These are phyloP conservation scores for Lottia gigantea DNA, from an alignment of 2,888 invertebrate genomes.

Conservation along the genomic window DNA sequence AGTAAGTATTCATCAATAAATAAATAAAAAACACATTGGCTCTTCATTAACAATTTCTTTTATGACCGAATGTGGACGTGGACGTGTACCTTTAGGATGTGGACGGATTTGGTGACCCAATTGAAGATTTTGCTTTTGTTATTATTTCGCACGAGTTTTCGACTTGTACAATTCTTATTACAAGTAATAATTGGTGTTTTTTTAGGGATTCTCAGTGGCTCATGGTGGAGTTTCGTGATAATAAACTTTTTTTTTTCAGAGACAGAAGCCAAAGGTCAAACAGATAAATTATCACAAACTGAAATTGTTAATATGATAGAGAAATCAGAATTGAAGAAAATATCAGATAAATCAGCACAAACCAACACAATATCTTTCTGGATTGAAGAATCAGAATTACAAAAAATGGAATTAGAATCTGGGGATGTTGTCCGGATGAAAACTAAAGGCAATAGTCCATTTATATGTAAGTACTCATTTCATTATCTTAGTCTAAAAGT, in stretches of 20 bases:
- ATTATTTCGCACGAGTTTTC: too few relatives aligned
- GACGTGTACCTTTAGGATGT: too few relatives aligned
- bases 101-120: too few relatives aligned
- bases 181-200: too few relatives aligned
- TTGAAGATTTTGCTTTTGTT: too few relatives aligned
- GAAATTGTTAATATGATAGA: conserved; percentile 41
- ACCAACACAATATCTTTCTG: conserved; percentile 41
- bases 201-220: too few relatives aligned
- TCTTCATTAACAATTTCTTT: too few relatives aligned
- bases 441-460: conserved; percentile 53
- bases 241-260: conserved; percentile 35
- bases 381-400: conserved; percentile 41
- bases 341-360: conserved; percentile 34
- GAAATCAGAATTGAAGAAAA: conserved; percentile 34
- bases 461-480: conserved; percentile 42
- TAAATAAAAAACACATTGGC: not conserved
- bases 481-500: too few relatives aligned
- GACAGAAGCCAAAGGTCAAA: conserved; percentile 53
- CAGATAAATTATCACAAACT: conserved; percentile 45
- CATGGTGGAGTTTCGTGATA: too few relatives aligned
- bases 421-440: conserved; percentile 50
- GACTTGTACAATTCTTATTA: too few relatives aligned
- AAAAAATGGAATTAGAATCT: conserved; percentile 44
- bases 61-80: not conserved
- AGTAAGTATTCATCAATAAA: conserved; percentile 41